Percentiles rank a stretch among this genome's conserved stretches.
These are phyloP conservation scores for Apocheima hispidaria DNA, from an alignment of 2,888 invertebrate species.

Conservation along the genomic window DNA sequence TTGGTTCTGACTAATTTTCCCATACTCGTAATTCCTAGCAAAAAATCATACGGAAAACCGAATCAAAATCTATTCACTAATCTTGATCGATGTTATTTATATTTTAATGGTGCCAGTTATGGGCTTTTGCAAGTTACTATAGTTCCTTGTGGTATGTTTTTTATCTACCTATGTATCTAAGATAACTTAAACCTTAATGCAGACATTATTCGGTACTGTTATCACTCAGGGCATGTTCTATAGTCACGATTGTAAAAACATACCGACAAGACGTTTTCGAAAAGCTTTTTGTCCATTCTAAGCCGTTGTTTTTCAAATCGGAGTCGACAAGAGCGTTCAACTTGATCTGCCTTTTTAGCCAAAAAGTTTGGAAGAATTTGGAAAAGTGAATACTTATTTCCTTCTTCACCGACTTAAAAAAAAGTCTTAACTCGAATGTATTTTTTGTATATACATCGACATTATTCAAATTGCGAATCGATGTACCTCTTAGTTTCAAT, in stretches of 20 bases:
- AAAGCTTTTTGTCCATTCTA: conserved; percentile 1
- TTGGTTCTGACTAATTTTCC: conserved; percentile 8
- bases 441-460: neutral
- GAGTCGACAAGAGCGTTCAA: neutral
- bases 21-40: neutral
- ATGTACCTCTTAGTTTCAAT: too few relatives aligned
- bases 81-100: neutral
- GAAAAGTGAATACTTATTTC: neutral
- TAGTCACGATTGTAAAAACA: conserved; percentile 13
- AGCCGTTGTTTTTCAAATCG: conserved; percentile 6
- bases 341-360: conserved; percentile 1
- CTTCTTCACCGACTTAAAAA: neutral
- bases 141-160: neutral
- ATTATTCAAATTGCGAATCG: too few relatives aligned
- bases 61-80: neutral
- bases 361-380: neutral
- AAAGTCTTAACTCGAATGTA: neutral
- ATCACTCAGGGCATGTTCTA: neutral
- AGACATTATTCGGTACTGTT: neutral
- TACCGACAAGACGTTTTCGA: neutral
- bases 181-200: neutral
- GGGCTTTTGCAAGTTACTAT: neutral
- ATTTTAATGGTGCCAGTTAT: neutral
- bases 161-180: neutral
- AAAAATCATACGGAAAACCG: conserved; percentile 7